These are phyloP conservation scores for Brenthis hecate DNA, from an alignment of 2,888 invertebrate genomes.

Conservation along the genomic window DNA sequence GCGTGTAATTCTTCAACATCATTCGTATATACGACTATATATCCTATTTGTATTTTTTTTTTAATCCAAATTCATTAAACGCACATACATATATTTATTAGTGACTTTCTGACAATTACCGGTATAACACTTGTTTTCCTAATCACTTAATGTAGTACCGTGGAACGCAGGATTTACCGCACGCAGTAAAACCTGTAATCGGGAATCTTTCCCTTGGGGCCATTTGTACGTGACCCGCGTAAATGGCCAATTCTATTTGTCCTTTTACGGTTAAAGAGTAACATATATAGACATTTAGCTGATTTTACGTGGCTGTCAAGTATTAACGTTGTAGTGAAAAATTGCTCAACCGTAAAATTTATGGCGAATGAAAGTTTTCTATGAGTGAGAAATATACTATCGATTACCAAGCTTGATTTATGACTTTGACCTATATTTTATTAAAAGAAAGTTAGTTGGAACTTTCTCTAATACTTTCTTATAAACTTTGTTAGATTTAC, in stretches of 20 bases:
- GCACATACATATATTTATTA: conserved; percentile 14
- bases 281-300: conserved; percentile 34
- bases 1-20: no score
- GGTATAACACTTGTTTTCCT: conserved; percentile 28
- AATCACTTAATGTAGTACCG: conserved; percentile 49
- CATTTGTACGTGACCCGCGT: conserved; percentile 54
- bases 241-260: conserved; percentile 44
- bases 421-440: neutral
- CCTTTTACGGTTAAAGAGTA: conserved; percentile 35
- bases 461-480: no score
- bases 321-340: conserved; percentile 22
- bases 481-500: no score
- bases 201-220: conserved; percentile 50
- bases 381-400: neutral
- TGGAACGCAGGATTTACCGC: conserved; percentile 47
- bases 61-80: no score
- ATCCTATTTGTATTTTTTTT: no score
- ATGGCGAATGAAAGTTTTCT: neutral
- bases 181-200: conserved; percentile 52
- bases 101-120: conserved; percentile 21
- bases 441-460: no score
- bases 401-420: neutral
- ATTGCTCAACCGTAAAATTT: conserved; percentile 7
- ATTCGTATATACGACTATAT: no score
- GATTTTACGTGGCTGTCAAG: conserved; percentile 24